Conservation (phyloP, 1,140 invertebrate genomes). For the Campoletis sonorensis region DNA sequence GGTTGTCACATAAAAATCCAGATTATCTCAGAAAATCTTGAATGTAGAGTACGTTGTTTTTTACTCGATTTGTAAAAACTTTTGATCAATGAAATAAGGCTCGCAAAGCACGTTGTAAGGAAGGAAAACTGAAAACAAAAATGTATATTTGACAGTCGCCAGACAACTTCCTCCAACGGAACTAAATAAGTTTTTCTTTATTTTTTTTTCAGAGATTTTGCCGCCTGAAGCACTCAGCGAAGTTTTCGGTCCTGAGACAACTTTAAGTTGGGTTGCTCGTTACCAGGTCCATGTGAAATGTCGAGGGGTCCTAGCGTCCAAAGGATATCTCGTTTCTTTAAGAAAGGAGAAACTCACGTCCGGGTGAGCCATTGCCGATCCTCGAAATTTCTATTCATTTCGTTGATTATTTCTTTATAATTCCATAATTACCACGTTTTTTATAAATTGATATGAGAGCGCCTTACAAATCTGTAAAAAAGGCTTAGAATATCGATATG, state of each 20-base stretch:
- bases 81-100: too few relatives aligned
- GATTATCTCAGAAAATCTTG: too few relatives aligned
- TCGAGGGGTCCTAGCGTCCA: constrained; percentile 90
- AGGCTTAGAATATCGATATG: too few relatives aligned
- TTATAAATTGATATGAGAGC: neutral
- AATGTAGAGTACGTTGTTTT: too few relatives aligned
- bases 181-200: too few relatives aligned
- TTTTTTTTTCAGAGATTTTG: constrained; percentile 79
- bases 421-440: neutral
- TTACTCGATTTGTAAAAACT: too few relatives aligned
- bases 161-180: too few relatives aligned
- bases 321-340: constrained; percentile 84
- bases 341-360: constrained; percentile 52
- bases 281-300: constrained; percentile 94
- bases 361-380: constrained; percentile 38
- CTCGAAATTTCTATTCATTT: constrained; percentile 17
- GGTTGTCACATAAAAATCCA: too few relatives aligned
- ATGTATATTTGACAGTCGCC: too few relatives aligned
- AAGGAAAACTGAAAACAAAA: too few relatives aligned
- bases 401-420: constrained; percentile 37
- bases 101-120: too few relatives aligned
- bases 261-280: constrained; percentile 84
- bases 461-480: too few relatives aligned
- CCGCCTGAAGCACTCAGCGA: constrained; percentile 75
- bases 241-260: constrained; percentile 73